phyloP scores from a whole-genome alignment of 2,888 invertebrate genomes.

The Tiphia femorata region DNA sequence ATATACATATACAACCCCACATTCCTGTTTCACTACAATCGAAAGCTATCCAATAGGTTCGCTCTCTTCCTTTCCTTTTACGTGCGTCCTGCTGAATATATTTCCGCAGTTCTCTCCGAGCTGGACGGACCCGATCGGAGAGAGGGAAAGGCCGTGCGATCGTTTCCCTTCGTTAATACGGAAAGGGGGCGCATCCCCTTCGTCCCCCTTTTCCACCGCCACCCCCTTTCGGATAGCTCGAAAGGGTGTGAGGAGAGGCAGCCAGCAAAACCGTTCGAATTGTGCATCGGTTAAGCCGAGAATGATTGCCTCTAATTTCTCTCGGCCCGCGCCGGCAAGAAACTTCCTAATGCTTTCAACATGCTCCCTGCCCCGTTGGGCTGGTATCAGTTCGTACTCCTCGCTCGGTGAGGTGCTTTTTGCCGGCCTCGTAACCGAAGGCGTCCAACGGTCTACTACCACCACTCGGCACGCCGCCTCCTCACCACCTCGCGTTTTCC shows the following conservation, averaged over 20 bases:
- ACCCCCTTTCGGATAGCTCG: background rate
- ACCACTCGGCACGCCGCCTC: background rate
- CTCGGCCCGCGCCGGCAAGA: conserved; percentile 53
- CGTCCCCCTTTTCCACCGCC: background rate
- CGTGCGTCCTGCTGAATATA: too few relatives aligned
- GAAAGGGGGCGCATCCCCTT: too few relatives aligned
- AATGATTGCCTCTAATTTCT: conserved; percentile 66
- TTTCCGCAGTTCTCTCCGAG: too few relatives aligned
- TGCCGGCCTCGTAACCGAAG: conserved; percentile 1
- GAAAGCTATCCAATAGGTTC: too few relatives aligned
- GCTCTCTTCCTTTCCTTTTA: too few relatives aligned
- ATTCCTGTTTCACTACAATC: too few relatives aligned
- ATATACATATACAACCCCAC: too few relatives aligned
- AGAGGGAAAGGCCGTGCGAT: too few relatives aligned
- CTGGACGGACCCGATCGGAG: too few relatives aligned
- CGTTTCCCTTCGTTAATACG: too few relatives aligned
- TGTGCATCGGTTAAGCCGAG: conserved; percentile 60
- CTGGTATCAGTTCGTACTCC: conserved; percentile 33
- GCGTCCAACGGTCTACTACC: background rate
- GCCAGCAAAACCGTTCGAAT: conserved; percentile 52
- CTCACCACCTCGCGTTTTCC: background rate
- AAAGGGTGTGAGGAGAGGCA: too few relatives aligned
- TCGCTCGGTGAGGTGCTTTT: conserved; percentile 21
- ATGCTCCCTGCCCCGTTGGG: conserved; percentile 48
- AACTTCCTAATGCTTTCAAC: conserved; percentile 65